Evolutionary conservation across 2,113 vertebrate genomes (phyloP).

Genomic region (Seriola quinqueradiata): DNA sequence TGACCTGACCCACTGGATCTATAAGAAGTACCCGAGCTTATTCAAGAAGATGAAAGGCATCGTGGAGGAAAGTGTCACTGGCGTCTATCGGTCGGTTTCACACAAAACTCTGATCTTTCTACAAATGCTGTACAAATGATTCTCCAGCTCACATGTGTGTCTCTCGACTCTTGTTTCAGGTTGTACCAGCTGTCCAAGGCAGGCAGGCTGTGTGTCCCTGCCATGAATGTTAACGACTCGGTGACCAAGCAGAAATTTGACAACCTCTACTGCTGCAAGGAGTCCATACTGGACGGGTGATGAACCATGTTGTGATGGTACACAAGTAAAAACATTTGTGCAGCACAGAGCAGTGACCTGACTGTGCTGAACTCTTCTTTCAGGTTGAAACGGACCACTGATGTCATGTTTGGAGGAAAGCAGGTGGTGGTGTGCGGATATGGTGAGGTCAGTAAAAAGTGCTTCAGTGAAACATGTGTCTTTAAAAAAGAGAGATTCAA

Average conservation of each 20-base stretch:
- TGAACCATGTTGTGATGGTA: constrained; percentile 1
- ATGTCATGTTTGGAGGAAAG: constrained; percentile 96
- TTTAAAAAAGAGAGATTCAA: background rate
- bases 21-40: constrained; percentile 94
- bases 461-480: background rate
- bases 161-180: constrained; percentile 71
- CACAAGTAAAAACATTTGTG: background rate
- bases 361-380: constrained; percentile 32
- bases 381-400: constrained; percentile 92
- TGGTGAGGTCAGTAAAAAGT: constrained; percentile 88
- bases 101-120: background rate
- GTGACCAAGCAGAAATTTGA: constrained; percentile 98
- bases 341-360: background rate
- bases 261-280: constrained; percentile 95
- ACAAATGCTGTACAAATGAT: background rate
- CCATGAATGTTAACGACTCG: constrained; percentile 96
- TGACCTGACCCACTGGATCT: constrained; percentile 96
- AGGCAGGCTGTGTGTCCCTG: constrained; percentile 90
- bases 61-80: constrained; percentile 96
- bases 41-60: constrained; percentile 95
- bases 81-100: constrained; percentile 89
- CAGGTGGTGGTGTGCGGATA: constrained; percentile 94
- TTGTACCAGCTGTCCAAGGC: constrained; percentile 95
- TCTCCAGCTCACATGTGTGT: background rate
- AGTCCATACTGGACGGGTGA: constrained; percentile 95